Evolutionary conservation across 2,888 invertebrate genomes (phyloP), one percentile per base, ranked within the genome.

Genomic region (Torymus texanus): DNA sequence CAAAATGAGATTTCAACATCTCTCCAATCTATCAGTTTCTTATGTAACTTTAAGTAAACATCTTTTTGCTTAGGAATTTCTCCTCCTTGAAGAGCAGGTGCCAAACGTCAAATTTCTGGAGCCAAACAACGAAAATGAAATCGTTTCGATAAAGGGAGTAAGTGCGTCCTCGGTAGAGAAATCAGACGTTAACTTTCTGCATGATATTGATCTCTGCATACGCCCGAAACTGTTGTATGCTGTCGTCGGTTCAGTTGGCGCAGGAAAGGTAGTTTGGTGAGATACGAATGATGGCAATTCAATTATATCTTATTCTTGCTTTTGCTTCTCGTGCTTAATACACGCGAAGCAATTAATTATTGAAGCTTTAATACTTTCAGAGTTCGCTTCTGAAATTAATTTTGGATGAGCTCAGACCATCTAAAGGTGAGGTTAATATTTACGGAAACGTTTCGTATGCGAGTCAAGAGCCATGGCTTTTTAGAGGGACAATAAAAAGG

Each of bases 231-330:
- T 92, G 85, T 91, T 94, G 71, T 94, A 95, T 83, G 96, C 95
- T 2, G 92, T 97, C 16, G 95, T 97, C 80, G 97, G 97, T 13
- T 94, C 97, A 0, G 97, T 97, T 14, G 98, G 97, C 12, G 92
- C 96, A 55, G 98, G 97, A 86, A 98, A 96, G 91, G 93, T 92
- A 86, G 75, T 82, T 70, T 78, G 67, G 73, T 73, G 73, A 78
- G 61, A 66, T 67, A 51, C 24, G 21, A 65, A 63, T 24, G 51
- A 75, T 16, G 29, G 21, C 56, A 66, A 50, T 63, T 63, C 11
- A 11, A 63, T 2, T 41, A 41, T 63, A 41, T 41, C 41, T 41
- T 41, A 41, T 41, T 41, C 8, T 41, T 51, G n/a, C 56, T 50
- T 63, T 18, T 63, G 41, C 56, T 58, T 65, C 4, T 4, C 0